Conservation (phyloP, 2,113 vertebrate genomes). For the Phaethornis superciliosus region DNA sequence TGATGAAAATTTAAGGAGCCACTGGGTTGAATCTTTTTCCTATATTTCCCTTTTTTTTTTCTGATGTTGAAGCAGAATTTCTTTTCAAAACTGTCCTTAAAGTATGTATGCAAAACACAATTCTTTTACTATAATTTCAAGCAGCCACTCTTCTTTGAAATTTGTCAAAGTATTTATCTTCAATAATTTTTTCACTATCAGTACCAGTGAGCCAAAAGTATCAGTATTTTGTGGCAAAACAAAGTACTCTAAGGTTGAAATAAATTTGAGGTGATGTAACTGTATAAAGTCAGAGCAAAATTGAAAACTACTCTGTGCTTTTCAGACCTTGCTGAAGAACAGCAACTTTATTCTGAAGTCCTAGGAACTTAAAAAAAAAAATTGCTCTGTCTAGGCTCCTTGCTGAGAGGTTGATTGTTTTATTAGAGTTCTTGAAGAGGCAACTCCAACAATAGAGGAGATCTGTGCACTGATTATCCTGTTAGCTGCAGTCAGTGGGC, state of each 20-base stretch:
- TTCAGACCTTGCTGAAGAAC: neutral
- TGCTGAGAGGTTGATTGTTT: neutral
- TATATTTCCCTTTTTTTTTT: neutral
- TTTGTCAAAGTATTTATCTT: neutral
- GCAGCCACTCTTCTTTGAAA: neutral
- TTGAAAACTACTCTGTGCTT: neutral
- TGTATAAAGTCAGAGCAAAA: constrained; percentile 13
- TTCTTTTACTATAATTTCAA: neutral
- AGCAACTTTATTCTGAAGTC: neutral
- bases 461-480: neutral
- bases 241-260: neutral
- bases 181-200: neutral
- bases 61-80: neutral
- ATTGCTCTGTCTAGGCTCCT: neutral
- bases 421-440: neutral
- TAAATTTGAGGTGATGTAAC: neutral
- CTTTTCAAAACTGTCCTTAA: neutral
- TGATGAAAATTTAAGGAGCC: neutral
- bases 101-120: neutral
- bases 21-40: neutral
- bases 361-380: neutral
- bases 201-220: neutral
- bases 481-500: neutral
- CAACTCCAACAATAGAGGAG: neutral
- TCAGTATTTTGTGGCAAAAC: neutral